Evolutionary conservation across 2,797 vertebrate species (phyloP), one percentile per base, ranked within the genome.

Genomic region (Sternarchorhynchus goeldii): DNA sequence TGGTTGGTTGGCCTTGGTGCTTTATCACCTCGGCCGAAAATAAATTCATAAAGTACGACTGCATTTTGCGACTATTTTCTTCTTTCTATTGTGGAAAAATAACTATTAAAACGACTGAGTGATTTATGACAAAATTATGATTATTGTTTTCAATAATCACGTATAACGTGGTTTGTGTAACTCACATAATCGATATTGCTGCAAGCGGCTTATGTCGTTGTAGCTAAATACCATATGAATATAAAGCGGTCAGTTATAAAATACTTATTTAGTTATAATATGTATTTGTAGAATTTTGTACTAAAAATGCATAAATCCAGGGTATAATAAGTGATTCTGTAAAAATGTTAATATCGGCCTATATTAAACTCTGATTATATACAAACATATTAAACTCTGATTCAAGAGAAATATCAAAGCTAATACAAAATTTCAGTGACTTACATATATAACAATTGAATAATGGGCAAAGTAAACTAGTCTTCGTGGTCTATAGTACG

Each of bases 201-300:
- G 93, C 95, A 95, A 95, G 96, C 95, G 95, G 95, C 90, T 93
- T 94, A 92, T 94, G 90, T 86, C 93, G 90, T 94, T 93, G 95
- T 95, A 95, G 96, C 94, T 94, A 95, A 25, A 95, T 94, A 90
- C 88, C 91, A 92, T 93, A 92, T 94, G 92, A 93, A 95, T 93
- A 95, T 96, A 59, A 58, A 72, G 36, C 76, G 56, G 14, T 60
- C 53, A 60, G 60, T 68, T 70, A 56, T 64, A 16, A 75, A 75
- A 62, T 69, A 41, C 21, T 59, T 16, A 50, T 39, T 16, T 16
- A 50, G 20, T 45, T 66, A 31, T 34, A 14, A 10, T 4, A 18
- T 50, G 14, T 50, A 50, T 50, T 12, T 12, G 14, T 2, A 50
- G 45, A 12, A 50, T 14, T 50, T 50, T 12, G 10, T 50, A 50